phyloP scores from a whole-genome alignment of 2,888 invertebrate species.

The Carterocephalus palaemon region DNA sequence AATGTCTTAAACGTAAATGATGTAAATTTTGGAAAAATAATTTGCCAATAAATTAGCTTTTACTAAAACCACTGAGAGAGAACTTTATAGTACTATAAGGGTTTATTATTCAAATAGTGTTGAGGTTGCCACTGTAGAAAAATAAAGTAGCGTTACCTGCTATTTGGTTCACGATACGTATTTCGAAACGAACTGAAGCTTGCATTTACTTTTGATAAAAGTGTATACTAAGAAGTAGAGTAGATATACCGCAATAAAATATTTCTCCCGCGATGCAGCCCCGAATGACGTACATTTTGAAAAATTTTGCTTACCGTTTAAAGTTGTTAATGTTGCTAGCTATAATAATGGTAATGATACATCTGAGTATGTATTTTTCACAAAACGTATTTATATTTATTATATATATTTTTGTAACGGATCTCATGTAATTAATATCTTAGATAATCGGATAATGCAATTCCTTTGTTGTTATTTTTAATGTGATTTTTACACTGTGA shows the following conservation, averaged over 20 bases:
- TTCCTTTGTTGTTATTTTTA: constrained; percentile 41
- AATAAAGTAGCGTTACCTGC: constrained; percentile 37
- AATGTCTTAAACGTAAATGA: too few species aligned
- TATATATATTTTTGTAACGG: constrained; percentile 63
- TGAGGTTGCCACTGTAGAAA: constrained; percentile 54
- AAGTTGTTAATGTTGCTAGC: constrained; percentile 71
- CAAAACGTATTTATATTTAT: constrained; percentile 53
- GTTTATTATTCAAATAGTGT: constrained; percentile 49
- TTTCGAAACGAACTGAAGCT: constrained; percentile 47
- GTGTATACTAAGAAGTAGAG: constrained; percentile 44
- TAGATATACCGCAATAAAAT: constrained; percentile 41
- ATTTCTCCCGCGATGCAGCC: constrained; percentile 48
- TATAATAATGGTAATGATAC: constrained; percentile 52
- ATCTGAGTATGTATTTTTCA: constrained; percentile 57
- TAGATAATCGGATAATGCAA: constrained; percentile 39
- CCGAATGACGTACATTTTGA: constrained; percentile 48
- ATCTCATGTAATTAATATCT: constrained; percentile 48
- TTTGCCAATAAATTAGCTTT: constrained; percentile 48
- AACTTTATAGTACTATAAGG: constrained; percentile 65
- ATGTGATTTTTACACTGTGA: constrained; percentile 67
- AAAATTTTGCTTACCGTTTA: constrained; percentile 70
- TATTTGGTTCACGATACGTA: constrained; percentile 36
- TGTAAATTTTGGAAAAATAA: constrained; percentile 32
- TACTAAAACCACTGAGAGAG: constrained; percentile 67
- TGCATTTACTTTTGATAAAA: constrained; percentile 63